phyloP scores from a whole-genome alignment of 2,113 vertebrate genomes.

The Cynoglossus semilaevis region DNA sequence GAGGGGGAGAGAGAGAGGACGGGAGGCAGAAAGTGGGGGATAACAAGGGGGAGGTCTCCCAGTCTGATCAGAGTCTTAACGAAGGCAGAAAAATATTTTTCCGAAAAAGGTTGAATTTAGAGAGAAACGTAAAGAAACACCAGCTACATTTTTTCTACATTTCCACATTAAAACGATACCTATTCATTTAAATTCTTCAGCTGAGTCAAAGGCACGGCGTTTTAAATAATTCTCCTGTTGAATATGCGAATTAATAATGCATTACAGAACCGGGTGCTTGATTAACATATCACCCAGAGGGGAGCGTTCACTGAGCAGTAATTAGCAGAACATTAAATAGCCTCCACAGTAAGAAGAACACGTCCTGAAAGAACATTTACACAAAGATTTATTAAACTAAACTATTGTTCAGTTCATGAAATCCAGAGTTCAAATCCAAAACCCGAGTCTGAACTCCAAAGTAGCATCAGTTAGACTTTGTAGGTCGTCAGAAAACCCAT shows the following conservation, averaged over 20 bases:
- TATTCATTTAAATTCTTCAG: neutral
- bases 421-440: too few relatives aligned
- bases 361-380: too few relatives aligned
- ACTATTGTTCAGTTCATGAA: too few relatives aligned
- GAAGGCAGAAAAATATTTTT: conserved; percentile 55
- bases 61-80: conserved; percentile 81
- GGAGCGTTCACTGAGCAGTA: conserved; percentile 14
- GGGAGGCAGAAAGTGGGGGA: conserved; percentile 4
- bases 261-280: conserved; percentile 12
- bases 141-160: neutral
- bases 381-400: too few relatives aligned
- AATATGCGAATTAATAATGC: conserved; percentile 47
- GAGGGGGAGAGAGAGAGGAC: neutral
- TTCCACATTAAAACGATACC: neutral
- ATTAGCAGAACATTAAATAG: conserved; percentile 30
- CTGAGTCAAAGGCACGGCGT: neutral
- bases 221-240: conserved; percentile 27
- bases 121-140: neutral
- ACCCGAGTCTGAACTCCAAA: too few relatives aligned
- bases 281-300: conserved; percentile 39
- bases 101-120: conserved; percentile 14
- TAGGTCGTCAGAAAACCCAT: too few relatives aligned
- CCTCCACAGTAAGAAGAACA: conserved; percentile 1
- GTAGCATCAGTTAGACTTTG: too few relatives aligned
- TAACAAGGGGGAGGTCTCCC: conserved; percentile 15